Conservation (phyloP, 92 coral and sea anemone species). For the Porites cylindrica region DNA sequence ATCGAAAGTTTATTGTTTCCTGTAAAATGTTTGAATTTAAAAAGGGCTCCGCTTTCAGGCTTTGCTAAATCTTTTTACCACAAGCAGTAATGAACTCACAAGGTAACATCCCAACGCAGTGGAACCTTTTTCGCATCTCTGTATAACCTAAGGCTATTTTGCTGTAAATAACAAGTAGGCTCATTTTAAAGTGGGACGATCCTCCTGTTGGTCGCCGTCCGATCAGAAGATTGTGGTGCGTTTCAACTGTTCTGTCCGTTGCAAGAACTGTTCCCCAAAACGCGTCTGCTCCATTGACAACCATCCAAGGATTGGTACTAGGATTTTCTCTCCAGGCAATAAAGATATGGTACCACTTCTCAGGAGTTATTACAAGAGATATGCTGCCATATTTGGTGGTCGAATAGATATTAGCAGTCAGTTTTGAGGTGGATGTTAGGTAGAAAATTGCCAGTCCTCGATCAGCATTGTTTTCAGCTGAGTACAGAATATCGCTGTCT, state of each 20-base stretch:
- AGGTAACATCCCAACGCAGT: conserved; percentile 46
- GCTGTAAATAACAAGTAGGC: conserved; percentile 54
- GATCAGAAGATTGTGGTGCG: neutral
- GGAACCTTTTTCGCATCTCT: conserved; percentile 16
- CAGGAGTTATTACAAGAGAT: neutral
- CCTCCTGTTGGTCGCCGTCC: conserved; percentile 31
- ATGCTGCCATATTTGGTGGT: neutral
- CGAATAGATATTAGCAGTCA: neutral
- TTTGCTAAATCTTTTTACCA: neutral
- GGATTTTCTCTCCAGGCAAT: conserved; percentile 34
- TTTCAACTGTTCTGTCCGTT: neutral
- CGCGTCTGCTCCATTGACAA: conserved; percentile 30
- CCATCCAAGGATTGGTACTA: neutral
- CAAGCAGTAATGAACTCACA: conserved; percentile 34
- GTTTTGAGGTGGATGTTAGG: neutral
- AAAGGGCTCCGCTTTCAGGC: neutral
- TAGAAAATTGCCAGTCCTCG: conserved; percentile 32
- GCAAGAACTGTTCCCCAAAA: conserved; percentile 7
- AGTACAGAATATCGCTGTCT: conserved; percentile 29
- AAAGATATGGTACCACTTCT: conserved; percentile 35
- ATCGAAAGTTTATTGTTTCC: too few relatives aligned
- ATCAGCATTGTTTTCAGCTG: conserved; percentile 21
- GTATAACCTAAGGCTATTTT: conserved; percentile 33
- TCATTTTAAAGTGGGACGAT: neutral
- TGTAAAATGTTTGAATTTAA: too few relatives aligned